phyloP scores from a whole-genome alignment of 1,140 invertebrate species.

The Dendroctonus valens region DNA sequence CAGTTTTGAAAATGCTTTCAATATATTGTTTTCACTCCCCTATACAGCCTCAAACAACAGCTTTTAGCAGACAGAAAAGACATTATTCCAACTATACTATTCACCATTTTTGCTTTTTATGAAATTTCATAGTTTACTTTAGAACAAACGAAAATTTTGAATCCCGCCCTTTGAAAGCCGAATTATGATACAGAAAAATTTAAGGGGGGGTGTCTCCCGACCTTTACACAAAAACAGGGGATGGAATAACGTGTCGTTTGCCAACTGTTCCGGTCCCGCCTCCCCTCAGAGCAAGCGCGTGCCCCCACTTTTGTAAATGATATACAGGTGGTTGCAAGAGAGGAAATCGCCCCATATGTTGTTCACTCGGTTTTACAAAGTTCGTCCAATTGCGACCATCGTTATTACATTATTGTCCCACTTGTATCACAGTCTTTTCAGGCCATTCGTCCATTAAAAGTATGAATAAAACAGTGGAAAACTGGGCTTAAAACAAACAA shows the following conservation, averaged over 20 bases:
- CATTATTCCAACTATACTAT: too few species aligned
- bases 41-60: too few species aligned
- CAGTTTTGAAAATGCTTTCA: too few species aligned
- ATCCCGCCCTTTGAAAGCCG: neutral
- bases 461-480: too few species aligned
- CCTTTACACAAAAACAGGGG: constrained; percentile 23
- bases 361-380: constrained; percentile 20
- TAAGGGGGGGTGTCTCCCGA: constrained; percentile 14
- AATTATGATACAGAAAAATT: constrained; percentile 13
- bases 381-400: neutral
- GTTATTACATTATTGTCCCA: too few species aligned
- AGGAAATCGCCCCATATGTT: constrained; percentile 24
- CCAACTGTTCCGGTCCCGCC: constrained; percentile 25
- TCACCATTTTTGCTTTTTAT: too few species aligned
- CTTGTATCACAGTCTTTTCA: too few species aligned
- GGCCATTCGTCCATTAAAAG: too few species aligned
- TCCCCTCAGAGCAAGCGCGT: constrained; percentile 24
- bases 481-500: too few species aligned
- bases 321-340: constrained; percentile 26
- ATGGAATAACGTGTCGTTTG: constrained; percentile 23
- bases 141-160: neutral
- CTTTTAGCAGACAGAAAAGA: too few species aligned
- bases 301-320: constrained; percentile 26
- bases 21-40: too few species aligned
- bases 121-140: too few species aligned